Evolutionary conservation across 2,113 vertebrate genomes (phyloP).

Genomic region (Sturnira hondurensis): DNA sequence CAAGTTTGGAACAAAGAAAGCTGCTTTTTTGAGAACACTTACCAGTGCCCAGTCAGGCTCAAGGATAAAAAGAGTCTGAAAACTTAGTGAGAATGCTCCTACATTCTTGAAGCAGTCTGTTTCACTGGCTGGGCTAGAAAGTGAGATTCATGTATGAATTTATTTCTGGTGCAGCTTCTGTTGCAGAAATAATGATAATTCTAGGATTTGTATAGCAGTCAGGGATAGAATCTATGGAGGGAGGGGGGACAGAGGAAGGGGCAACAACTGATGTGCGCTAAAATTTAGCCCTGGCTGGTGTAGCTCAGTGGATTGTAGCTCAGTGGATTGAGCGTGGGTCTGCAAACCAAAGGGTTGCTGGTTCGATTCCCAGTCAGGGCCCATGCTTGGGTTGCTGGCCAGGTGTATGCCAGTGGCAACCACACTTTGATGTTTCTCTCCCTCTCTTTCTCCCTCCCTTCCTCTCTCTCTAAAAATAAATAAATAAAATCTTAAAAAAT

Average conservation of each 20-base stretch:
- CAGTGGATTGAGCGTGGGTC: too few relatives aligned
- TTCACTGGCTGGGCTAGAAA: neutral
- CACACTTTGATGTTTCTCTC: too few relatives aligned
- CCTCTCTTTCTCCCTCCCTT: too few relatives aligned
- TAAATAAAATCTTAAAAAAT: too few relatives aligned
- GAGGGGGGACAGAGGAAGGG: neutral
- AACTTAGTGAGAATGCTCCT: neutral
- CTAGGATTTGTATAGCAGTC: neutral
- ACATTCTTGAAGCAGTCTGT: neutral
- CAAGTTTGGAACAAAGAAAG: conserved; percentile 27
- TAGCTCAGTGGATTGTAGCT: too few relatives aligned
- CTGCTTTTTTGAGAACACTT: neutral
- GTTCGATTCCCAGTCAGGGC: too few relatives aligned
- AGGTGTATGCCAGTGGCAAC: too few relatives aligned
- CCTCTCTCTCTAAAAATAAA: too few relatives aligned
- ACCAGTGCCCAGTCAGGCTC: neutral
- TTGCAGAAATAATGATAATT: neutral
- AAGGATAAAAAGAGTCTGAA: neutral
- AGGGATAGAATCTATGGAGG: neutral
- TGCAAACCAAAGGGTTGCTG: too few relatives aligned
- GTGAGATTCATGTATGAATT: neutral
- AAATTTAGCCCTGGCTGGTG: neutral
- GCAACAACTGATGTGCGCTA: neutral
- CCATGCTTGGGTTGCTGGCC: too few relatives aligned
- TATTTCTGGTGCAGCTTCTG: neutral